These are phyloP conservation scores for Hippocampus barbouri DNA, from an alignment of 2,113 vertebrate genomes.

Conservation along the genomic window DNA sequence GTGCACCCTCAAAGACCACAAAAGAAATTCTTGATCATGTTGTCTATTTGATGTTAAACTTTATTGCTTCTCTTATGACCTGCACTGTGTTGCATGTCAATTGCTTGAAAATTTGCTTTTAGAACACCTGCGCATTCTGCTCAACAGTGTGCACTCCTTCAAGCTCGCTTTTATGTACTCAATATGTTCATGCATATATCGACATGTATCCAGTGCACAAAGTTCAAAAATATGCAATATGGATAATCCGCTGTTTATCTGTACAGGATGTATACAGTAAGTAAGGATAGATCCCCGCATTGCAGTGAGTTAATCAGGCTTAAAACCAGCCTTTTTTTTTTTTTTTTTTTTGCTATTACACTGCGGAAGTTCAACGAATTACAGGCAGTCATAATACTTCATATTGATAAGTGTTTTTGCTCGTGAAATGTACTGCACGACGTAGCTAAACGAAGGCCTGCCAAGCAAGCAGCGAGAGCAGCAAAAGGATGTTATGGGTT, in stretches of 20 bases:
- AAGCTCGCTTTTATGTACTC: not conserved
- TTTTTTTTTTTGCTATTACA: constrained; percentile 23
- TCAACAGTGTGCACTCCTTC: not conserved
- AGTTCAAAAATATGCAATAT: not conserved
- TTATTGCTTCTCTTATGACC: not conserved
- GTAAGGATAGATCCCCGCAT: constrained; percentile 26
- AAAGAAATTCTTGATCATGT: not conserved
- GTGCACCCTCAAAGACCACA: not conserved
- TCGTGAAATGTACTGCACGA: constrained; percentile 7
- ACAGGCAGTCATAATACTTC: constrained; percentile 9
- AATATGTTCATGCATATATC: constrained; percentile 11
- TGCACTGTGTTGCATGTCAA: not conserved
- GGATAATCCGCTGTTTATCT: constrained; percentile 38
- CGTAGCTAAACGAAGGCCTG: constrained; percentile 24
- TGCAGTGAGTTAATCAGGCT: constrained; percentile 42
- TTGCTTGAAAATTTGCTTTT: not conserved
- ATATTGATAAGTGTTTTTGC: constrained; percentile 27
- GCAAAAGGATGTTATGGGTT: not conserved
- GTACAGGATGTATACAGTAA: constrained; percentile 17
- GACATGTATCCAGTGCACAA: constrained; percentile 10
- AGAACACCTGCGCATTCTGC: not conserved
- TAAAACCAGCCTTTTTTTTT: constrained; percentile 17
- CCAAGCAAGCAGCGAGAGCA: constrained; percentile 14
- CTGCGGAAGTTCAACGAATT: constrained; percentile 22
- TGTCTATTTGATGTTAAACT: constrained; percentile 12